A percentile compares a stretch with the other conserved stretches of the same genome.
phyloP scores from a whole-genome alignment of 2,888 invertebrate species.

The Helobdella robusta region DNA sequence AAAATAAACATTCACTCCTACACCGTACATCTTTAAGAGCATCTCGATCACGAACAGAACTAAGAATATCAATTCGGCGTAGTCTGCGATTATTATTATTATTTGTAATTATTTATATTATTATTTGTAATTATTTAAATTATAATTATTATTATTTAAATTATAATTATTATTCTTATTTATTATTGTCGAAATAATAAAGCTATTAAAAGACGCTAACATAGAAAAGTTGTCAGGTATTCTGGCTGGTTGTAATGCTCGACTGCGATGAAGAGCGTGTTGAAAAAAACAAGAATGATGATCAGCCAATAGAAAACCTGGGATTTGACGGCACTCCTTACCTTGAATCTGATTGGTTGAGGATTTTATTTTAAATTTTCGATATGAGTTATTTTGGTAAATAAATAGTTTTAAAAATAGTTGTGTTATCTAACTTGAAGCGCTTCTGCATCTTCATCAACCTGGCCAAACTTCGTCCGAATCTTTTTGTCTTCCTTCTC shows the following conservation, averaged over 20 bases:
- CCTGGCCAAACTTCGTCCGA: slow-evolving; percentile 6
- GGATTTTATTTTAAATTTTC: no score
- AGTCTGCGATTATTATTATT: slow-evolving; percentile 62
- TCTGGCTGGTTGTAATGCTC: slow-evolving; percentile 92
- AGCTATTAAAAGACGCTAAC: no score
- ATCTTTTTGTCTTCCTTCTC: slow-evolving; percentile 5
- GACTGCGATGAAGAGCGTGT: slow-evolving; percentile 94
- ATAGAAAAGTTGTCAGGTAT: slow-evolving; percentile 89
- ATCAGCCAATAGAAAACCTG: slow-evolving; percentile 99
- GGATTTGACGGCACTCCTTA: slow-evolving; percentile 76
- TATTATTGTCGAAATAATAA: neutral
- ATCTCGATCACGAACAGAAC: slow-evolving; percentile 95
- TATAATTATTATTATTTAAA: neutral
- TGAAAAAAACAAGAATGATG: slow-evolving; percentile 95
- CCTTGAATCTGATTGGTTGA: slow-evolving; percentile 19
- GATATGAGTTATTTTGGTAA: no score
- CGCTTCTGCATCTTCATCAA: neutral
- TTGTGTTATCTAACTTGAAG: slow-evolving; percentile 4
- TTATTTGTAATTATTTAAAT: neutral
- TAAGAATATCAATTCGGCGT: slow-evolving; percentile 92
- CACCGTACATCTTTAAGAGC: slow-evolving; percentile 96
- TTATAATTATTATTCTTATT: neutral
- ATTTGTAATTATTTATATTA: neutral
- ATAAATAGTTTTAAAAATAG: no score
- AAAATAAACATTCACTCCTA: slow-evolving; percentile 93